phyloP scores from a whole-genome alignment of 2,797 vertebrate species.

The Sarcoramphus papa region DNA sequence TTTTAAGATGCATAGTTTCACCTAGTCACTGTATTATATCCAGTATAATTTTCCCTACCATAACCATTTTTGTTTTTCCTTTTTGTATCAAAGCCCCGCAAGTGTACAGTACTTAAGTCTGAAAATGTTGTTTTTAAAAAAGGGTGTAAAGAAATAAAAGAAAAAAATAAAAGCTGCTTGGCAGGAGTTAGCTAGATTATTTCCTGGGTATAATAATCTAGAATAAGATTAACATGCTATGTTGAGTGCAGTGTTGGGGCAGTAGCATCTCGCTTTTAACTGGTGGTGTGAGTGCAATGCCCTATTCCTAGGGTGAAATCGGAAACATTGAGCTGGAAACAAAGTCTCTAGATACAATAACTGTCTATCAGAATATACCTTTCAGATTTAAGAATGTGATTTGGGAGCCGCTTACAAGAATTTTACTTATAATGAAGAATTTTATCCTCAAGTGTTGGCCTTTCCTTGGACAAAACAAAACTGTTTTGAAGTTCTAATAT shows the following conservation, averaged over 20 bases:
- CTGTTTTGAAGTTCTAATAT: neutral
- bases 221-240: neutral
- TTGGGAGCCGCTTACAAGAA: neutral
- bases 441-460: neutral
- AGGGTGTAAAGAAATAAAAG: neutral
- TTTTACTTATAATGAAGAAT: neutral
- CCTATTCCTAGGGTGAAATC: neutral
- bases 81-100: neutral
- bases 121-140: neutral
- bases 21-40: neutral
- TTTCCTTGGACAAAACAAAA: neutral
- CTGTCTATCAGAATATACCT: neutral
- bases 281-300: neutral
- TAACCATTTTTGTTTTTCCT: neutral
- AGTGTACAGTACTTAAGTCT: neutral
- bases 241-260: neutral
- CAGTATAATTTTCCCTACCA: neutral
- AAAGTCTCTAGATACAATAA: neutral
- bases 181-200: neutral
- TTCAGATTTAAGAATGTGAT: neutral
- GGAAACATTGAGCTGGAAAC: neutral
- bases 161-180: neutral
- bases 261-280: neutral
- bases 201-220: neutral
- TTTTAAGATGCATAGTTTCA: neutral